phyloP scores from a whole-genome alignment of 23 tunicate genomes.

The Trididemnum miniatum region DNA sequence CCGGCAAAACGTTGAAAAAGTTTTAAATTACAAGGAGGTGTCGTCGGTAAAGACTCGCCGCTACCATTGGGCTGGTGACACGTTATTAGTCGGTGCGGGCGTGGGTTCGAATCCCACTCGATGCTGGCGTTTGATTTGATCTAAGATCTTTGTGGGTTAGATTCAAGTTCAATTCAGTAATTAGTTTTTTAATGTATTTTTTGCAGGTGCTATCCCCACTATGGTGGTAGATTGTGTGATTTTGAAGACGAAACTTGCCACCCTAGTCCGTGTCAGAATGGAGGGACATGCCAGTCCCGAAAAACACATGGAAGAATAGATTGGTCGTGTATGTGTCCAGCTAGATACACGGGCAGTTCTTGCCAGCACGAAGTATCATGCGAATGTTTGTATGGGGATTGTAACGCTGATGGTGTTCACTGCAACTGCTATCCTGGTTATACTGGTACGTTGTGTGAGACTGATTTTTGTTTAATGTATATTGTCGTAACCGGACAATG shows the following conservation, averaged over 20 bases:
- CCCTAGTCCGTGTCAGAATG: constrained; percentile 29
- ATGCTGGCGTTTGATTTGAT: background rate
- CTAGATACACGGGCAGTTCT: constrained; percentile 51
- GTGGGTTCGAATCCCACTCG: too few species aligned
- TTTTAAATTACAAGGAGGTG: too few species aligned
- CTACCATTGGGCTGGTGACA: too few species aligned
- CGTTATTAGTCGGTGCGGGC: too few species aligned
- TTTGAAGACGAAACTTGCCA: constrained; percentile 2
- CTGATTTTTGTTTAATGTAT: too few species aligned
- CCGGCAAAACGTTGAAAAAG: too few species aligned
- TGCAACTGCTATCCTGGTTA: constrained; percentile 33
- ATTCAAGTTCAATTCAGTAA: background rate
- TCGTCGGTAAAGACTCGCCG: too few species aligned
- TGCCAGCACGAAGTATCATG: constrained; percentile 26
- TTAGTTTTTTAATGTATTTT: background rate
- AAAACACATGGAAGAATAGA: background rate
- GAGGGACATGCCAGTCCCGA: constrained; percentile 30
- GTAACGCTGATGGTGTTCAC: background rate
- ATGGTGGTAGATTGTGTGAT: constrained; percentile 30
- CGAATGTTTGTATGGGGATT: constrained; percentile 20
- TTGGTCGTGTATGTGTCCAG: constrained; percentile 46
- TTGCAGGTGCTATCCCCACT: constrained; percentile 31
- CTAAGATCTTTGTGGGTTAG: background rate
- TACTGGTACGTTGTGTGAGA: too few species aligned
- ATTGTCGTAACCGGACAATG: too few species aligned